Base-by-base conservation (phyloP, 2,113 vertebrate genomes). In the Meriones unguiculatus region DNA sequence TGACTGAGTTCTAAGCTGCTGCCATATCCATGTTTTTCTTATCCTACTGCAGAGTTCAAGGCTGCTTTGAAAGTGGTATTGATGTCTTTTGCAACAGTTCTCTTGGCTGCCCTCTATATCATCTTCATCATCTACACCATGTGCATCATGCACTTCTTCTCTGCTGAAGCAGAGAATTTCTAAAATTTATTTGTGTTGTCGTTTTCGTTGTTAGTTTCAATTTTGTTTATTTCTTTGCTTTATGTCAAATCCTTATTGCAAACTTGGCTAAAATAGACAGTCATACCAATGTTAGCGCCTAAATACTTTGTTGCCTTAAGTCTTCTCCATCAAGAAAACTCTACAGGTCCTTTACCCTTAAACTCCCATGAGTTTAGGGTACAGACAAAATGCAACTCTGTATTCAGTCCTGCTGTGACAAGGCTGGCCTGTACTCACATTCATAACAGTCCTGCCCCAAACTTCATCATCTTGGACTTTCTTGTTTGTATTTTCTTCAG, bases 71-170 rank as follows among this genome's bases (percentile, higher is more conserved):
- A 81, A 59, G 35, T 20, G 15, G 6, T 62, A 54, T 38, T 82
- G 32, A 62, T 25, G 59, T 28, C 3, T 62, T 28, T n/a, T 50
- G 8, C 14, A 46, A 15, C 8, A 18, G 20, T 0, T 38, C 17
- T 18, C 5, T 6, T 75, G 38, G 38, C 32, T 64, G 11, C 4
- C 46, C 54, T 46, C 75, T 52, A 25, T 7, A 28, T 70, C 20
- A 70, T 50, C 0, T 28, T 41, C 24, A 10, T 41, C 22, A 41
- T 64, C 41, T 5, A 17, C 7, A 64, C 41, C 13, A 10, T 28
- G 6, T 6, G 1, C 1, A 12, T 1, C 5, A 14, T 52, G 0
- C 8, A 67, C 7, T 85, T 54, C 32, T 59, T 32, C 52, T 73
- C 8, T 85, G 30, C 20, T 3, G 30, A 75, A 85, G 54, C 80